Evolutionary conservation across 1,140 invertebrate genomes (phyloP), one percentile per base, ranked within the genome.

Genomic region (Drosophila suzukii): DNA sequence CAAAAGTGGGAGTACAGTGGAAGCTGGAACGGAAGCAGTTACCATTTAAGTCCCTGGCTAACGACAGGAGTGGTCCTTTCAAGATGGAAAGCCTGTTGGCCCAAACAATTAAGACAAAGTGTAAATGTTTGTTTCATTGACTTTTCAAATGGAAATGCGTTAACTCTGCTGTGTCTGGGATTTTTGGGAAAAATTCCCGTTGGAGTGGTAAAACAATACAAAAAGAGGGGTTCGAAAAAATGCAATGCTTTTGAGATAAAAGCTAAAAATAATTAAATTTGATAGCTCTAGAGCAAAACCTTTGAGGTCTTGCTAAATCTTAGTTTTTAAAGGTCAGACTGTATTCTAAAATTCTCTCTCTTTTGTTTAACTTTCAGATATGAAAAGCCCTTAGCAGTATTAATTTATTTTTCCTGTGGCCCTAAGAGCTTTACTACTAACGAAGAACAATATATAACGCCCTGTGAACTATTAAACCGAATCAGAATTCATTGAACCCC

Each of bases 71-170:
- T 38, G 36, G 36, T 34, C 36, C 6, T 53, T 70, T 44, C n/a
- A 71, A 77, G 51, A 67, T 56, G 72, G 50, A 60, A 32, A 12
- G 47, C 59, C 49, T 54, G 51, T 47, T 50, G 39, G 41, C 20
- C 51, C 6, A 24, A 62, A 27, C 62, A 81, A 75, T 85, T 76
- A 81, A 78, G 74, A 71, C 68, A 75, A 75, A 67, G 53, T 85
- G 81, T 56, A 85, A 78, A 71, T 66, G 68, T 44, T 56, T 49
- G 32, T 63, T 66, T 50, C 49, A 81, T 67, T 75, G 81, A 78
- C 73, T 74, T 81, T 83, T 83, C 62, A 75, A 62, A 66, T 56
- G 49, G 59, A 57, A 61, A 55, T 58, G 50, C 44, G 30, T 46
- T 61, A 44, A 27, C 20, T 46, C 39, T 2, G 15, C n/a, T 53